These are phyloP conservation scores for Pterostichus madidus DNA, from an alignment of 2,888 invertebrate genomes.

Conservation along the genomic window DNA sequence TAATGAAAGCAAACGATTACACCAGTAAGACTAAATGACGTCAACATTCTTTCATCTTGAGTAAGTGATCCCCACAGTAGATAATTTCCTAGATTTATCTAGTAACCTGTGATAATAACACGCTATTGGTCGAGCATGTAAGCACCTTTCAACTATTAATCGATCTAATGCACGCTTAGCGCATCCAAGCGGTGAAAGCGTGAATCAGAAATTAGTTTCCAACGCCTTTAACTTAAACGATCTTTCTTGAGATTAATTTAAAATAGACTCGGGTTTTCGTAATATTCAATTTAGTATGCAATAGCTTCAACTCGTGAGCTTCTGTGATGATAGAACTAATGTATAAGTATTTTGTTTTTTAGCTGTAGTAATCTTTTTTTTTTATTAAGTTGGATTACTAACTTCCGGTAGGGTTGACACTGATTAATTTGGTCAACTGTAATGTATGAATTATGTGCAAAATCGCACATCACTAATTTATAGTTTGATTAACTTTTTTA, in stretches of 20 bases:
- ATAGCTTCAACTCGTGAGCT: not conserved
- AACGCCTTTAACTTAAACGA: slow-evolving; percentile 1
- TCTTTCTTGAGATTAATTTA: slow-evolving; percentile 2
- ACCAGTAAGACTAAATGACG: not conserved
- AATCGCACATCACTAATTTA: not conserved
- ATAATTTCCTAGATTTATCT: slow-evolving; percentile 10
- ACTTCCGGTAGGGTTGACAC: slow-evolving; percentile 4
- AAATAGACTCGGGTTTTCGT: not conserved
- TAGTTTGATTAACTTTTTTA: not conserved
- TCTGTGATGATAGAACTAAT: not conserved
- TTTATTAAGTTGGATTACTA: not conserved
- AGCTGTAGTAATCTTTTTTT: not conserved
- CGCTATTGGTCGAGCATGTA: slow-evolving; percentile 7
- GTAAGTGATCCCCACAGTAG: not conserved
- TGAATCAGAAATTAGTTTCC: slow-evolving; percentile 14
- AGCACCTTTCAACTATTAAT: slow-evolving; percentile 15
- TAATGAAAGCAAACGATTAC: slow-evolving; percentile 2
- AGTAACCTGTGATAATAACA: slow-evolving; percentile 4
- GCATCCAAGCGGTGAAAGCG: slow-evolving; percentile 12
- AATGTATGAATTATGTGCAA: slow-evolving; percentile 2
- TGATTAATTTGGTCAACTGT: slow-evolving; percentile 5
- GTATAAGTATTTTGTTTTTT: not conserved
- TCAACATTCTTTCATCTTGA: not conserved
- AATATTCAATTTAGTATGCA: slow-evolving; percentile 24
- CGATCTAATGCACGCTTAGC: not conserved